phyloP scores from a whole-genome alignment of 2,797 vertebrate genomes.

The Gobionotothen gibberifrons region DNA sequence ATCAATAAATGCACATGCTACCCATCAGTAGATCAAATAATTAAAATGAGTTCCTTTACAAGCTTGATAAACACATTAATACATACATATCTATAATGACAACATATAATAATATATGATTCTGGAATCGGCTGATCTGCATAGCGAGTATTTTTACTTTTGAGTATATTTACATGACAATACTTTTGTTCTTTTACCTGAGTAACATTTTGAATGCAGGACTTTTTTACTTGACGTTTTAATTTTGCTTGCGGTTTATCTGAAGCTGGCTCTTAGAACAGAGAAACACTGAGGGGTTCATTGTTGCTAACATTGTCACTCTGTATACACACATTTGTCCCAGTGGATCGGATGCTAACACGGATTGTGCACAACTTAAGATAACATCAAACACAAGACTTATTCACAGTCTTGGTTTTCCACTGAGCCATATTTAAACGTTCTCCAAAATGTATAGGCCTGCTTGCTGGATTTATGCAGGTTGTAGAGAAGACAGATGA shows the following conservation, averaged over 20 bases:
- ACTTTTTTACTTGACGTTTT: conserved; percentile 27
- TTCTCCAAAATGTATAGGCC: conserved; percentile 24
- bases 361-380: neutral
- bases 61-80: no score
- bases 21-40: no score
- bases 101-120: no score
- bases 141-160: no score
- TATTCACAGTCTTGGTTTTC: neutral
- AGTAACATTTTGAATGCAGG: no score
- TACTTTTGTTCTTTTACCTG: no score
- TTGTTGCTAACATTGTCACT: conserved; percentile 15
- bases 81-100: no score
- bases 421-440: conserved; percentile 34
- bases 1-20: no score
- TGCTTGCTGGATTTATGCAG: conserved; percentile 23
- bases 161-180: no score
- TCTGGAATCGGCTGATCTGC: no score
- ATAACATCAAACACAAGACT: neutral
- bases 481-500: conserved; percentile 36
- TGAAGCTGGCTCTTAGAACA: conserved; percentile 23
- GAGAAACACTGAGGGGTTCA: conserved; percentile 21
- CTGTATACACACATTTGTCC: conserved; percentile 33
- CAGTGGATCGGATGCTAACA: conserved; percentile 9
- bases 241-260: conserved; percentile 50
- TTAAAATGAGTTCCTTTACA: no score